These are phyloP conservation scores for Casuarius casuarius DNA, from an alignment of 2,113 vertebrate species.

Conservation along the genomic window DNA sequence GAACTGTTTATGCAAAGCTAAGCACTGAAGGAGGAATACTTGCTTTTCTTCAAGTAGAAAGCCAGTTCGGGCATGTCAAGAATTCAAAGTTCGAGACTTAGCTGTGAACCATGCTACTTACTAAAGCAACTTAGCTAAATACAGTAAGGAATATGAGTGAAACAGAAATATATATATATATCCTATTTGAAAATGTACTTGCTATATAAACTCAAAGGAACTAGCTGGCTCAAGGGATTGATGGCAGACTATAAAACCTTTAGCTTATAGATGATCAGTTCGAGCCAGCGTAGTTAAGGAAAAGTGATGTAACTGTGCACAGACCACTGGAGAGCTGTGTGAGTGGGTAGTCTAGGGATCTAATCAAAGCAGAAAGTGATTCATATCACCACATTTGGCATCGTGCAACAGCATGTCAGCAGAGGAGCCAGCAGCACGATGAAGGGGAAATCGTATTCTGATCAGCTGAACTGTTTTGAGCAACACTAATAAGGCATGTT, in stretches of 20 bases:
- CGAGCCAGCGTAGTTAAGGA: not conserved
- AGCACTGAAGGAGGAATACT: conserved; percentile 44
- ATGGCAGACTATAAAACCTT: not conserved
- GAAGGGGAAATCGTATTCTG: not conserved
- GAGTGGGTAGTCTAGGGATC: rapidly evolving
- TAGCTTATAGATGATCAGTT: not conserved
- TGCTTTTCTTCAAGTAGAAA: conserved; percentile 59
- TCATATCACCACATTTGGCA: not conserved
- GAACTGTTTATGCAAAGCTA: conserved; percentile 54
- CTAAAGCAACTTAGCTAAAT: not conserved
- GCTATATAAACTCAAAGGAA: not conserved
- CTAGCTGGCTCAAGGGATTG: not conserved
- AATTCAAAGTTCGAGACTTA: conserved; percentile 72
- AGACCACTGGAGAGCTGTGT: not conserved
- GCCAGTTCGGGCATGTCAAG: conserved; percentile 72
- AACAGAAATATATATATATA: not conserved
- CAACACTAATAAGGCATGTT: not conserved
- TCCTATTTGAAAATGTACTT: not conserved
- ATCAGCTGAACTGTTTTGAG: not conserved
- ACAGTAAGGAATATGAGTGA: not conserved
- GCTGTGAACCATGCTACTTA: conserved; percentile 21
- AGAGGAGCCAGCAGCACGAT: not conserved
- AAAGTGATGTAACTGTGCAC: not conserved
- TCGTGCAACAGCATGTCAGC: not conserved
- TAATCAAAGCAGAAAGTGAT: not conserved